Evolutionary conservation across 2,888 invertebrate species (phyloP), one percentile per base, ranked within the genome.

Genomic region (Rhagophthalmus giganteus): DNA sequence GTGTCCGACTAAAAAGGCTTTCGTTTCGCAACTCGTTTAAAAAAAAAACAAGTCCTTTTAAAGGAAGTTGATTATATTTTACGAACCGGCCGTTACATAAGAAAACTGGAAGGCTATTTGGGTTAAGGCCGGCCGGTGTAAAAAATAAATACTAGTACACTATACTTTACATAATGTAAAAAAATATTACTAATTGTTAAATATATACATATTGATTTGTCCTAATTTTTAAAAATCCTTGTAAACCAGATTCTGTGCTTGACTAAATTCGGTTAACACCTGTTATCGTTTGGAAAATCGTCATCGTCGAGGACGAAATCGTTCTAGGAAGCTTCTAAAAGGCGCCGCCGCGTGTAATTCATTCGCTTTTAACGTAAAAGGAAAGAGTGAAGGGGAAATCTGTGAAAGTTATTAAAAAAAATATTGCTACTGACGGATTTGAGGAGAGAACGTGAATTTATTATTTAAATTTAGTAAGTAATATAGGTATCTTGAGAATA

Each of bases 111-210:
- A 68, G 60, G 60, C 61, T 60, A 71, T 68, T 66, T 70, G 63
- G 69, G 70, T 71, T 69, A 69, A 71, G 71, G 71, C 65, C 67
- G 66, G 55, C 68, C 40, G 60, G 58, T 63, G 49, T 59, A 64
- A 64, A 65, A 64, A 65, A 61, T 64, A 61, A 62, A 65, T 63
- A 59, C 63, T 60, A 52, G 57, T 58, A 61, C 59, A 50, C 47
- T 14, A 11, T 28, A 34, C 45, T 46, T 63, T 61, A 57, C 57
- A 55, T 55, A 54, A 58, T n/a, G n/a, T n/a, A n/a, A n/a, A n/a
- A n/a, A n/a, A n/a, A n/a, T n/a, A n/a, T 54, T 31, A 24, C 47
- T 7, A 40, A 27, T 28, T 39, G 25, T n/a, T n/a, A n/a, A n/a
- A n/a, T n/a, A n/a, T 34, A 34, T 13, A 10, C 15, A 27, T 39